Conservation (phyloP, 1,140 invertebrate genomes). For the Helicorthomorpha holstii region DNA sequence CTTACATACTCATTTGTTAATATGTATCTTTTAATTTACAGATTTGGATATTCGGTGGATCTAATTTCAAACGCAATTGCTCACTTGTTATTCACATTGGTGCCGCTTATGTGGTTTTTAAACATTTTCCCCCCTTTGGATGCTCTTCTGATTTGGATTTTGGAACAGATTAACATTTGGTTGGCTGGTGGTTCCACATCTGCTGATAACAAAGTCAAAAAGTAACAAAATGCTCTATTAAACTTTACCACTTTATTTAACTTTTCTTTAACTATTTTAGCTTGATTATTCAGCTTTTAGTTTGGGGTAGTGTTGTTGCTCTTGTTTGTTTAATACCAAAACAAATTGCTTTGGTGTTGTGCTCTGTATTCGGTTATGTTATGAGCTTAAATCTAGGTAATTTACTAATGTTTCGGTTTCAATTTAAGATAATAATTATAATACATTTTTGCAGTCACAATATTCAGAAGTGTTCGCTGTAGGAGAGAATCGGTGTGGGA, state of each 20-base stretch:
- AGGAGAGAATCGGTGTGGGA: no score
- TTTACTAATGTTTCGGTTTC: no score
- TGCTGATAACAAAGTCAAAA: neutral
- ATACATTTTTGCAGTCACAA: no score
- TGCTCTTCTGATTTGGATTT: constrained; percentile 26
- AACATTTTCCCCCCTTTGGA: constrained; percentile 29
- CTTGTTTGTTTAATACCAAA: constrained; percentile 18
- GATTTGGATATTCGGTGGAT: neutral
- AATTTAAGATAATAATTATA: no score
- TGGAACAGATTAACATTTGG: constrained; percentile 27
- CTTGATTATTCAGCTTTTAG: constrained; percentile 15
- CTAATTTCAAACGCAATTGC: constrained; percentile 6
- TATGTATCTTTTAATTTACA: neutral
- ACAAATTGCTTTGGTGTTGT: constrained; percentile 18
- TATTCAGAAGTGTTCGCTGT: no score
- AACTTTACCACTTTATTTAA: constrained; percentile 6
- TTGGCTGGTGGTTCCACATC: constrained; percentile 24
- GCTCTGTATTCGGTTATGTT: constrained; percentile 19
- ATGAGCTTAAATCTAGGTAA: constrained; percentile 22
- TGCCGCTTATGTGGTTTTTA: constrained; percentile 27
- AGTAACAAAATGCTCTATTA: no score
- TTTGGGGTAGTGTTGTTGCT: constrained; percentile 17
- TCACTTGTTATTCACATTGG: constrained; percentile 24
- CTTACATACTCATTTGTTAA: neutral
- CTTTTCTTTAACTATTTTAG: constrained; percentile 15